Evolutionary conservation across 2,113 vertebrate genomes (phyloP).

Genomic region (Ailurus styani): DNA sequence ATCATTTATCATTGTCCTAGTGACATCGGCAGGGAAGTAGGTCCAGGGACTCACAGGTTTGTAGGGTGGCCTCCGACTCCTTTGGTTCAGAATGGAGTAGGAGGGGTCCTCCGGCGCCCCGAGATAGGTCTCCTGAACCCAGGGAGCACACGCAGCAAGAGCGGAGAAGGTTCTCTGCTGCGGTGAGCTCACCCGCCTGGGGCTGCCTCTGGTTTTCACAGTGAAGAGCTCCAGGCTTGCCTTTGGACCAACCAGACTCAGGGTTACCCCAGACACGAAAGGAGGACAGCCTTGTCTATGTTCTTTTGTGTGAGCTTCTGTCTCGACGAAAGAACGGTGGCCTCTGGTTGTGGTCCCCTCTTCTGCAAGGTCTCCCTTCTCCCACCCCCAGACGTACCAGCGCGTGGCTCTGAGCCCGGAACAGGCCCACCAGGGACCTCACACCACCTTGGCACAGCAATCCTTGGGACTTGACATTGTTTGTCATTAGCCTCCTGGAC

Average conservation of each 20-base stretch:
- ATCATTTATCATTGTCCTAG: neutral
- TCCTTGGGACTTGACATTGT: neutral
- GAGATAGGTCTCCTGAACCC: neutral
- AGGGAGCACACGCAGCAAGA: neutral
- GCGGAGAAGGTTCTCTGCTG: neutral
- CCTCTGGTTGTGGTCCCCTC: neutral
- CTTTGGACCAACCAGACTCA: neutral
- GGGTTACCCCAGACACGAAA: neutral
- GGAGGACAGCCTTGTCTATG: neutral
- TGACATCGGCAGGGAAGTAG: neutral
- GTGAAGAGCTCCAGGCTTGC: neutral
- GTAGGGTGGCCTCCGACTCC: neutral
- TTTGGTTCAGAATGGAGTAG: neutral
- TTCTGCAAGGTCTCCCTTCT: neutral
- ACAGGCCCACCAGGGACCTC: neutral
- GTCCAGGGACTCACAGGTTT: neutral
- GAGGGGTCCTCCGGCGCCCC: neutral
- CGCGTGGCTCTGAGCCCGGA: neutral
- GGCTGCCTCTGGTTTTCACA: neutral
- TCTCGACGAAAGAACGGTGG: neutral
- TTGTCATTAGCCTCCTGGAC: neutral
- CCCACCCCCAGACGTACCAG: neutral
- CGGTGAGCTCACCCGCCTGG: neutral
- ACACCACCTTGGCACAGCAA: neutral
- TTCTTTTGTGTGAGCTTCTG: neutral